Evolutionary conservation across 2,113 vertebrate genomes (phyloP).

Genomic region (Ammospiza nelsoni): DNA sequence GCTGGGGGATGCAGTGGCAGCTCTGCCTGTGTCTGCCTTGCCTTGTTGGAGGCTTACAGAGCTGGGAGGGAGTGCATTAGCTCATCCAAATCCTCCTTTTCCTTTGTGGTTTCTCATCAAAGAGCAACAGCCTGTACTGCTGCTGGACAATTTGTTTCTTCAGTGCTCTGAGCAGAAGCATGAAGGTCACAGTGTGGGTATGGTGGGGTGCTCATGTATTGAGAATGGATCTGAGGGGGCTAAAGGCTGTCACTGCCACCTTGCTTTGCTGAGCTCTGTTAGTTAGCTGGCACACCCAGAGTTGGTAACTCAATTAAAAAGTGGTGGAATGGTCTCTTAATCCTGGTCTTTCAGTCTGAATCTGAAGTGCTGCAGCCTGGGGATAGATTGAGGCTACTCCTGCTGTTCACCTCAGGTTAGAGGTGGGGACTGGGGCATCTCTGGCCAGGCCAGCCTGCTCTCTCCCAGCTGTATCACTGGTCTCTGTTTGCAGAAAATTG

Average conservation of each 20-base stretch:
- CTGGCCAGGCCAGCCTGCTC: neutral
- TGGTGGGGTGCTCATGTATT: neutral
- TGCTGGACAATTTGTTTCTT: neutral
- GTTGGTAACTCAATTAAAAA: neutral
- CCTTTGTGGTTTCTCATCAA: neutral
- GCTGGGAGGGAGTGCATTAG: neutral
- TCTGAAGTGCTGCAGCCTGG: neutral
- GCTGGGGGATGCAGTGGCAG: neutral
- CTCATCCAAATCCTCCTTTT: neutral
- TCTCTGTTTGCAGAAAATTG: neutral
- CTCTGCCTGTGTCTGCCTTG: neutral
- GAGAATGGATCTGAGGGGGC: neutral
- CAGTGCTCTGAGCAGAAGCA: neutral
- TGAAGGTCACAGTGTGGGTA: neutral
- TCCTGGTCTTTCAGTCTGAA: neutral
- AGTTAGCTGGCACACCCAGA: neutral
- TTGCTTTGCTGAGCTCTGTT: neutral
- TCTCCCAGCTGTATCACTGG: neutral
- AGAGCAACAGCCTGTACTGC: neutral
- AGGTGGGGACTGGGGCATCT: neutral
- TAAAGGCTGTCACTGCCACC: neutral
- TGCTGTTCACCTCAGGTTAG: neutral
- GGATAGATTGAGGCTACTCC: neutral
- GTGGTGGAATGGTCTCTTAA: neutral
- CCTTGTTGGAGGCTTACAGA: accelerated